Base-by-base conservation (phyloP, 64 coral and sea anemone genomes). In the Stylophora pistillata region DNA sequence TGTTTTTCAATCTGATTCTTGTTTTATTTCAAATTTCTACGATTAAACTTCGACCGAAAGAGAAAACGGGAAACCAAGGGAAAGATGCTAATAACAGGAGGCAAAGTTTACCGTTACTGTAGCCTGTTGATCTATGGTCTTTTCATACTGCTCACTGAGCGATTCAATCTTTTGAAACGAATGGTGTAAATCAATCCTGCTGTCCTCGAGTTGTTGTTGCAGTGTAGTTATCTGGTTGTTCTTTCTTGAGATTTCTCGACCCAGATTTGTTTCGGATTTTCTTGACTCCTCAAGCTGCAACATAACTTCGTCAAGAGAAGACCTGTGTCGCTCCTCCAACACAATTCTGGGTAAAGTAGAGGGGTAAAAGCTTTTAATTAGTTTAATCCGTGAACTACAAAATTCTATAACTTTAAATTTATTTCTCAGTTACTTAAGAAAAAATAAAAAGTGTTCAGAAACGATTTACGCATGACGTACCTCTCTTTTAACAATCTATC, bases 401-500 rank as follows among this genome's bases (percentile, higher is more conserved):
- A 47, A 47, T 47, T 3, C 37, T 47, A 3, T 47, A 47, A 3
- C 37, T 7, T 47, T 47, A 3, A 47, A 47, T 47, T 47, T 47
- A 47, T 47, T 47, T 47, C 7, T 47, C 37, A 47, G 37, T 47
- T 47, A 47, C 7, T 47, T 47, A 47, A 47, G 37, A 47, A 3
- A 47, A 47, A 47, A 47, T 14, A 32, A 28, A 69, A 55, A 21
- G 28, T 52, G 3, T 33, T 23, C 26, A 53, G 14, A n/a, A 28
- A 11, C 58, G 66, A n/a, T 20, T 68, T 41, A 20, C 29, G 17
- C 1, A 52, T 21, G 31, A 2, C 78, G 20, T 10, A 95, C 94
- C 86, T 95, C 76, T 92, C 73, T 70, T 96, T 34, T 55, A 87
- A 62, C 70, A 96, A 79, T 61, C 81, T 75, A 55, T 17, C 59